Evolutionary conservation across 2,888 invertebrate genomes (phyloP), one percentile per base, ranked within the genome.

Genomic region (Pomacea canaliculata): DNA sequence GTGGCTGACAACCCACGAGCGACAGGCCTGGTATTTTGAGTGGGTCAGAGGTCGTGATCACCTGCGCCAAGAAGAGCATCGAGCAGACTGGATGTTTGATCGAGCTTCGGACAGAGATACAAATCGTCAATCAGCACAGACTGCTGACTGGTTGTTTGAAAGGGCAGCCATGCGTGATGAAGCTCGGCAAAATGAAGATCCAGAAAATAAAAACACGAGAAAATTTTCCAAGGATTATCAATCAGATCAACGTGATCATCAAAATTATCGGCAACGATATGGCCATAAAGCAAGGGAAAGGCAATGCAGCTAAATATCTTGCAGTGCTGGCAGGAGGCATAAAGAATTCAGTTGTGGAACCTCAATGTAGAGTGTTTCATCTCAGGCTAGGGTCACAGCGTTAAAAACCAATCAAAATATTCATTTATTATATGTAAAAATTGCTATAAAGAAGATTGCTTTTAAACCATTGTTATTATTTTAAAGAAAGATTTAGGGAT

Each of bases 61-160:
- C 48, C 48, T 62, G 51, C 74, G 74, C 48, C 56, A 46, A 5
- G 63, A 63, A 12, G n/a, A n/a, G 27, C n/a, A 27, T 63, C 70
- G 56, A 23, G 68, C 63, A 4, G 67, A 72, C 27, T 78, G 79
- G 79, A 46, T 78, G n/a, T 76, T 78, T 71, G 71, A 78, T 19
- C 73, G 73, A n/a, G 77, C 77, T 0, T 18, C 60, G n/a, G 69
- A 77, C 23, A 69, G 78, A 9, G 71, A 71, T 48, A 9, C 56
- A 1, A 65, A 62, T 19, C 77, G 76, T 46, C 63, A 74, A 13
- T 49, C 73, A 13, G 60, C 71, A 48, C 56, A 51, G n/a, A 68
- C 63, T 59, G 70, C 77, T 12, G 70, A 69, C 66, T 79, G 77
- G 79, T 10, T 76, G 46, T 79, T 76, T 69, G 71, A 79, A 62